Base-by-base conservation (phyloP, 2,797 vertebrate genomes). In the Gymnothorax reevesii region DNA sequence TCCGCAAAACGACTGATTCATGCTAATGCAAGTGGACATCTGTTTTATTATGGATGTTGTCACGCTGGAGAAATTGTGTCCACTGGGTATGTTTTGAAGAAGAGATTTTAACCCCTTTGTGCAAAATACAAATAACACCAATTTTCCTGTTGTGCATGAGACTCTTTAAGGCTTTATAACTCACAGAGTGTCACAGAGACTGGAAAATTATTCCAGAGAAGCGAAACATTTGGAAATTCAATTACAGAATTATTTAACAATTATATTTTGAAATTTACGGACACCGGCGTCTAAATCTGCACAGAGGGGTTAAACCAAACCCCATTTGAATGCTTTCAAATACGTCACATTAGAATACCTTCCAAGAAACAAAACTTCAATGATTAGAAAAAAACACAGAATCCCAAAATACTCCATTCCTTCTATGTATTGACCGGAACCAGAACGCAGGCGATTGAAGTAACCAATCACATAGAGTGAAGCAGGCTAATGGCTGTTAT, bases 401-500 rank as follows among this genome's bases (percentile, higher is more conserved):
- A 86, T 57, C n/a, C 52, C 27, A 8, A 12, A 25, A 64, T 52
- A 22, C 42, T 20, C 4, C 33, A 64, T 52, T 42, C 57, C 66
- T 52, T 75, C 25, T 57, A 82, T 5, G 27, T 64, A 82, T 42
- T 83, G 83, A 88, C 86, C 62, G 42, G 83, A 59, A 85, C 60
- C 83, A 17, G 52, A 82, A 62, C 69, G 9, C n/a, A n/a, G 27
- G 57, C 22, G 71, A 33, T 25, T 10, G 15, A 52, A 71, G n/a
- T 12, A 83, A 88, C 86, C 87, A 87, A 87, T 89, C 89, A 87
- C 69, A 75, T 87, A 87, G 91, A 86, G 87, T 13, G 25, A 25
- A 4, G 73, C 12, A 42, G 73, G 88, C 86, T 88, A 89, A 91
- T 90, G 91, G 85, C 86, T 75, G 83, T 88, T 85, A 90, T 92